These are phyloP conservation scores for Neofelis nebulosa DNA, from an alignment of 2,113 vertebrate species.

Conservation along the genomic window DNA sequence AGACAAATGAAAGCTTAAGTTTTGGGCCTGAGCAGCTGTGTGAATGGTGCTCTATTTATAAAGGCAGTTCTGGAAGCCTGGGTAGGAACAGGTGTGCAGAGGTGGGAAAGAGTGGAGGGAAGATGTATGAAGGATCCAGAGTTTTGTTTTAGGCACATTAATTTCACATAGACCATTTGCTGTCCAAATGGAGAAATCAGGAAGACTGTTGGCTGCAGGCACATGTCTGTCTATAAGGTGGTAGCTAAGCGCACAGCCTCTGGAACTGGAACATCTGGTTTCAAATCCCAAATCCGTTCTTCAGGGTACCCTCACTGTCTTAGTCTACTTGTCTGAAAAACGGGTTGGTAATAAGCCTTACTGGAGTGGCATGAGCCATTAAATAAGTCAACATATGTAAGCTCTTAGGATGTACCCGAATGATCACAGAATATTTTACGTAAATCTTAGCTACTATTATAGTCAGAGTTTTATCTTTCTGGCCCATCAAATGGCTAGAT, in stretches of 20 bases:
- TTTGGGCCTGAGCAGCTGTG: slow-evolving; percentile 17
- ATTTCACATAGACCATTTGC: background rate
- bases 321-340: background rate
- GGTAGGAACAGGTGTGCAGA: slow-evolving; percentile 20
- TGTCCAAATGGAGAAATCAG: background rate
- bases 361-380: background rate
- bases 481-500: background rate
- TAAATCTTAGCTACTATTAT: background rate
- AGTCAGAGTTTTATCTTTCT: background rate
- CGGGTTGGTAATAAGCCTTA: background rate
- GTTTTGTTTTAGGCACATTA: background rate
- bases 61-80: slow-evolving; percentile 53
- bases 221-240: background rate
- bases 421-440: background rate
- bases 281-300: background rate
- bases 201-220: background rate
- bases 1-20: slow-evolving; percentile 19
- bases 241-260: background rate
- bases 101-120: background rate
- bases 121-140: background rate
- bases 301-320: background rate
- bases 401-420: background rate
- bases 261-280: background rate
- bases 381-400: background rate
- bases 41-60: slow-evolving; percentile 42